Evolutionary conservation across 1,140 invertebrate genomes (phyloP), one percentile per base, ranked within the genome.

Genomic region (Macrobrachium nipponense): DNA sequence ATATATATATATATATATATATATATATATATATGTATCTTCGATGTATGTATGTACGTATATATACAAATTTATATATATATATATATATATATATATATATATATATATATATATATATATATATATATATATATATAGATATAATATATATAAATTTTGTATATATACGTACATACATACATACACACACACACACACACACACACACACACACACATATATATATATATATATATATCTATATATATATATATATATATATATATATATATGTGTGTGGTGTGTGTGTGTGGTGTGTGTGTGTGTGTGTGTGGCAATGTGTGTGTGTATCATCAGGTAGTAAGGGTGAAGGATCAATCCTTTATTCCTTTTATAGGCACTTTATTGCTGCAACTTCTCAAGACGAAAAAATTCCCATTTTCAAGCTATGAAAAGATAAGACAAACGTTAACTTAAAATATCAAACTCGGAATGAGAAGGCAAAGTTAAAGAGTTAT

Each of bases 231-330:
- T 14, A 66, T 66, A 66, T 66, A 66, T 66, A 66, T 66, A 66
- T 66, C 5, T 66, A 66, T 66, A 66, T 66, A 66, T 66, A 66
- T 66, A 66, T 66, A 66, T 66, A 66, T 66, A n/a, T 66, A 66
- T 66, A 66, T 66, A 66, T 66, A 66, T 66, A 66, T 66, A 66
- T 66, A 66, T n/a, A n/a, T n/a, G n/a, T n/a, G n/a, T n/a, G n/a
- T n/a, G n/a, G n/a, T n/a, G n/a, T n/a, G n/a, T n/a, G n/a, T n/a
- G n/a, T n/a, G n/a, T n/a, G n/a, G n/a, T n/a, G n/a, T n/a, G n/a
- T n/a, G n/a, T n/a, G n/a, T n/a, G n/a, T n/a, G n/a, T n/a, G n/a
- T n/a, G n/a, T n/a, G n/a, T n/a, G n/a, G n/a, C n/a, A n/a, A n/a
- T 66, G 7, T 66, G 14, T 66, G 14, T 68, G n/a, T 68, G n/a